Evolutionary conservation across 2,888 invertebrate species (phyloP).

Genomic region (Leptinotarsa haldemani): DNA sequence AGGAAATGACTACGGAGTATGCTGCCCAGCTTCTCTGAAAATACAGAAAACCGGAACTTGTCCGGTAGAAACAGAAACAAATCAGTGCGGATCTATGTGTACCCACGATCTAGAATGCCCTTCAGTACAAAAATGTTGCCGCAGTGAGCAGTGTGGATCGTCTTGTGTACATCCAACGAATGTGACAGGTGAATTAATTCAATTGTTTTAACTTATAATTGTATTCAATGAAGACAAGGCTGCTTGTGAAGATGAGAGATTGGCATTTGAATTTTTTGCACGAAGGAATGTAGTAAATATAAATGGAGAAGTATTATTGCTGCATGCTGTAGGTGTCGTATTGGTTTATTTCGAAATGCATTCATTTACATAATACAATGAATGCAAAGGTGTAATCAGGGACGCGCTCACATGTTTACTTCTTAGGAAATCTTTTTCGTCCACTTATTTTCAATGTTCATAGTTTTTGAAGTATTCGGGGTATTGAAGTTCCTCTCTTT

Average conservation of each 20-base stretch:
- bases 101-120: constrained; percentile 85
- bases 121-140: constrained; percentile 85
- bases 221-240: background rate
- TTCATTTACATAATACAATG: constrained; percentile 19
- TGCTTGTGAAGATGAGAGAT: constrained; percentile 18
- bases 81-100: constrained; percentile 75
- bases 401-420: constrained; percentile 9
- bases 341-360: constrained; percentile 25
- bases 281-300: constrained; percentile 31
- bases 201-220: background rate
- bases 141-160: constrained; percentile 77
- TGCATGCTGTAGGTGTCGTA: constrained; percentile 26
- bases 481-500: too few relatives aligned
- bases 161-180: constrained; percentile 82
- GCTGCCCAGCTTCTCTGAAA: constrained; percentile 82
- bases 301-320: constrained; percentile 26
- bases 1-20: constrained; percentile 89
- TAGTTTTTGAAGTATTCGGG: too few relatives aligned
- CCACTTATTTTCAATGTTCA: too few relatives aligned
- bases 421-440: too few relatives aligned
- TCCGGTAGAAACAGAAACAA: constrained; percentile 69
- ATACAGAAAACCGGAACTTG: constrained; percentile 84
- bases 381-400: background rate
- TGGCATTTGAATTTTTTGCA: constrained; percentile 42
- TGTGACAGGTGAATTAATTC: constrained; percentile 70